Evolutionary conservation across 2,888 invertebrate genomes (phyloP), one percentile per base, ranked within the genome.

Genomic region (Pheosia tremula): DNA sequence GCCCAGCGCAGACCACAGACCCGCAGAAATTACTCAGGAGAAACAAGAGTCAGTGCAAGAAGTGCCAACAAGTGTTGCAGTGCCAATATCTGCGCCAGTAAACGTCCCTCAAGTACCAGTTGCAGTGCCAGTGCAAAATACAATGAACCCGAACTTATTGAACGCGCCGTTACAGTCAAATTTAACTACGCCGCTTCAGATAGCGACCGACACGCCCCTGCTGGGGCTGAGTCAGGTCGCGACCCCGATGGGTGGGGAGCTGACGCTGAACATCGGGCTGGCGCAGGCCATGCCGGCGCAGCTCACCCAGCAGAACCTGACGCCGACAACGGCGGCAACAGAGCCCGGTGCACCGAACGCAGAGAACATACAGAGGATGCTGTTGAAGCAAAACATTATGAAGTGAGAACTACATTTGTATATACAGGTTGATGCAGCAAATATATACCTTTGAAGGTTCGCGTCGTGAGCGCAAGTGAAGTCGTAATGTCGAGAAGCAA

Each of bases 381-480:
- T 94, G 71, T 76, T 94, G 60, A 94, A 94, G 60, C 94, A 94
- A 77, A 94, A 93, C 75, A 92, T 94, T 68, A 92, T 93, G 83
- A 93, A 91, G 94, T 94, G 45, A 89, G 91, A 85, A 47, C 24
- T 24, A 24, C 24, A 24, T 24, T 24, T 24, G 24, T 24, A 24
- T 24, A 24, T 24, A 24, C 24, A 24, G 24, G 24, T 24, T 24
- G 24, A 24, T 24, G 24, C 24, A 24, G 24, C 0, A 24, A 24
- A 2, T 0, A 24, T 24, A 24, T 24, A 24, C 24, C 24, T 24
- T 24, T 24, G 24, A 24, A 24, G 1, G 24, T 24, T 24, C 24
- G 24, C 24, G 0, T 24, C 24, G 24, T 24, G 24, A 24, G 24
- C 24, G 24, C 24, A 24, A 24, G 24, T 24, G 2, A 24, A 24